Base-by-base conservation (phyloP, 2,113 vertebrate species). In the Pongo pygmaeus region DNA sequence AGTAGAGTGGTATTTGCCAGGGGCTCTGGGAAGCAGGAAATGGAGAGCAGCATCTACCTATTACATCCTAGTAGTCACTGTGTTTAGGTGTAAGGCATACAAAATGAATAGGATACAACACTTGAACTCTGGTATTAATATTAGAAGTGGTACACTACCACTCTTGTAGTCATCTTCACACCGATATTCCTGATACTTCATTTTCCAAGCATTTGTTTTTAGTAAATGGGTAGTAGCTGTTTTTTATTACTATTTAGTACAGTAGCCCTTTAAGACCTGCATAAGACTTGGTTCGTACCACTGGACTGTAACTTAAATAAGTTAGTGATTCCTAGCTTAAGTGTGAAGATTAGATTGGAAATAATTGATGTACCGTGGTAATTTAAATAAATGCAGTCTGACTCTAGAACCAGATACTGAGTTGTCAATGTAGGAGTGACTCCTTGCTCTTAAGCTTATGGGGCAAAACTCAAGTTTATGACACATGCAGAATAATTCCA, bases 321-420 rank as follows among this genome's bases (percentile, higher is more conserved):
- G 52, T 86, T 67, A 40, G 35, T 91, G 52, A 61, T 77, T 64
- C 8, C 40, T 81, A 89, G 22, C n/a, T 79, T 94, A 94, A 72
- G 17, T 83, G 43, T 1, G 93, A 67, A 95, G 89, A 84, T 97
- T 92, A 89, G 9, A 46, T 89, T 85, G 77, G 79, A 95, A 95
- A 72, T 89, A 86, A 79, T 59, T 88, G 38, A 43, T 72, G 8
- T 67, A 18, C 48, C 7, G 4, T 89, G 46, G 18, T 95, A 83
- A 67, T 90, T 93, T 87, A 72, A 94, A 74, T 96, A 92, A 96
- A 64, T 93, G 43, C 20, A 80, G 2, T 86, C 43, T 86, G 27
- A 50, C 17, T 55, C 4, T 93, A 70, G 43, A 85, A 55, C 25
- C 84, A 93, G 8, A 89, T 78, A 81, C 3, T 90, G 6, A 72